Evolutionary conservation across 2,888 invertebrate genomes (phyloP), one percentile per base, ranked within the genome.

Genomic region (Lasiommata megera): DNA sequence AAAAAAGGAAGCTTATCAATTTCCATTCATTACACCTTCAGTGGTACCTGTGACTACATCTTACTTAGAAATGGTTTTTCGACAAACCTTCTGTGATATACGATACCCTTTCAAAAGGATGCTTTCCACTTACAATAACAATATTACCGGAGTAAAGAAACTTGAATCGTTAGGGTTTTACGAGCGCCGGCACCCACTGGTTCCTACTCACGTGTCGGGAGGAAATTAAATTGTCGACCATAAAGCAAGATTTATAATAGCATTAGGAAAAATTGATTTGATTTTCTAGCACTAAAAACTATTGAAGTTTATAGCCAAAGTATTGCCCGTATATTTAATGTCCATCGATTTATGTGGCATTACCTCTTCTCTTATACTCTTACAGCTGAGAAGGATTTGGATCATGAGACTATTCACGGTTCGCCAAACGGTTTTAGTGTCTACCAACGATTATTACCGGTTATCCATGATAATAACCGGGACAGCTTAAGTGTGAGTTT

Each of bases 31-130:
- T 23, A 23, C 37, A 38, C 6, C 16, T n/a, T n/a, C n/a, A n/a
- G n/a, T n/a, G n/a, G n/a, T n/a, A n/a, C n/a, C n/a, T n/a, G n/a
- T n/a, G n/a, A n/a, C n/a, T 40, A 51, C 52, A 40, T 41, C 41
- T 41, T 31, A 41, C 46, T 52, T 52, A 47, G 48, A 54, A 43
- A 43, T 58, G 38, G 23, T 51, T 51, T n/a, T 54, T 54, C 34
- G 18, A 36, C 48, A 50, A 50, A 55, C 50, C 54, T 46, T 52
- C 56, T 54, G 59, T 63, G 63, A 59, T 57, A 63, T 55, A 36
- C 52, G 61, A 62, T 61, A 59, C 54, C 54, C 54, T 47, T 59
- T 59, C 54, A 56, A 54, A 56, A 48, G 52, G 59, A 62, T 55
- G 44, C 16, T 54, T 38, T 55, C 44, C 47, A 46, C 48, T 50